A percentile compares a stretch with the other conserved stretches of the same genome.
These are phyloP conservation scores for Drosophila pectinifera DNA, from an alignment of 1,140 invertebrate genomes.

Conservation along the genomic window DNA sequence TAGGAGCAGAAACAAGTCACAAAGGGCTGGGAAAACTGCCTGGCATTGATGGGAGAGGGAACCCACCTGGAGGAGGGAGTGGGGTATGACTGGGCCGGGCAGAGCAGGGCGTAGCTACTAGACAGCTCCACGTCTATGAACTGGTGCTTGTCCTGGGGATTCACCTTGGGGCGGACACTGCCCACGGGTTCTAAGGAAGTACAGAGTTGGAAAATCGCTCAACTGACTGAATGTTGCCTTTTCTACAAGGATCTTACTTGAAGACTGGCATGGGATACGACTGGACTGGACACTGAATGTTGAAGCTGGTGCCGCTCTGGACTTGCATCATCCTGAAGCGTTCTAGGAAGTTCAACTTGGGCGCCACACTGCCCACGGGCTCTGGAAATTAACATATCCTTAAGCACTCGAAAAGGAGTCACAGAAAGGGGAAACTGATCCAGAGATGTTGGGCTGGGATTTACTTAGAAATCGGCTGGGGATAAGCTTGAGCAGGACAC, in stretches of 20 bases:
- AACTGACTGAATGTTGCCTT: conserved; percentile 54
- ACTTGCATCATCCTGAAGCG: conserved; percentile 76
- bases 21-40: conserved; percentile 41
- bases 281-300: conserved; percentile 89
- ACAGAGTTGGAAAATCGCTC: not conserved
- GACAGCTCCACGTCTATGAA: conserved; percentile 87
- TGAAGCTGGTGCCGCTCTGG: conserved; percentile 84
- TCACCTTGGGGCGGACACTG: conserved; percentile 90
- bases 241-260: too few relatives aligned
- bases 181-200: conserved; percentile 89
- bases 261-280: conserved; percentile 89
- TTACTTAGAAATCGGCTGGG: conserved; percentile 88
- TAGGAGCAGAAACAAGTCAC: conserved; percentile 76
- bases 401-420: not conserved
- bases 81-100: conserved; percentile 89
- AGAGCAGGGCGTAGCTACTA: conserved; percentile 87
- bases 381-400: conserved; percentile 45
- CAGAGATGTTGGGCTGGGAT: conserved; percentile 39
- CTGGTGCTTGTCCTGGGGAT: conserved; percentile 86
- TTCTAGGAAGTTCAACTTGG: conserved; percentile 86
- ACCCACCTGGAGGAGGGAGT: conserved; percentile 89
- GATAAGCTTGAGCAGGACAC: conserved; percentile 91
- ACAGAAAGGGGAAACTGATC: not conserved
- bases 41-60: conserved; percentile 18
- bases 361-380: conserved; percentile 85